Base-by-base conservation (phyloP, 2,113 vertebrate species). In the Cricetomys ansorgei region DNA sequence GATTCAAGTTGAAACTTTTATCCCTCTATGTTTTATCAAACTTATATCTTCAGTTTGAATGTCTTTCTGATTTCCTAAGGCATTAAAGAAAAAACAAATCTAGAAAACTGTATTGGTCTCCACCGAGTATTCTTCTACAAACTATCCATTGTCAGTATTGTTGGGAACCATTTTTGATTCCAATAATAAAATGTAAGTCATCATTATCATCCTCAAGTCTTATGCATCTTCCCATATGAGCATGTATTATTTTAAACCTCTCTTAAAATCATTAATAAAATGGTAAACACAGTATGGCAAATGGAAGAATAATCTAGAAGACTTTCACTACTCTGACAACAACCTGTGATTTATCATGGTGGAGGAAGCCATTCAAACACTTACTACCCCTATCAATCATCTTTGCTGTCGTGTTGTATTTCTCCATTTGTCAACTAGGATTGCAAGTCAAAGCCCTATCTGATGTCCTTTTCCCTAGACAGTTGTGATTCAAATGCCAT, bases 191-290 rank as follows among this genome's bases (percentile, higher is more conserved):
- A 59, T 48, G 73, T 67, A 77, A 79, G 31, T 8, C 62, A 19
- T 9, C 23, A n/a, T 31, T 48, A 10, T 29, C 37, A 50, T 76
- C 80, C 37, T 89, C 16, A 67, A 13, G 57, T 91, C 95, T 85
- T 83, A 84, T 19, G 13, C 34, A 45, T 50, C 19, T 90, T 55
- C 65, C 34, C 34, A 45, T 53, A 50, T 43, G 15, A 84, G 59
- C 7, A 37, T 59, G 8, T 40, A 53, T 75, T 57, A 62, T 91
- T 92, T n/a, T 95, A 11, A 67, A 69, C 0, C 1, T 75, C 19
- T 34, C 59, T 73, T 83, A 75, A 79, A 87, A 45, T 50, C 43
- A 91, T 73, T 90, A 69, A 91, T 72, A 86, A 88, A 86, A 53
- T 67, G 19, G 13, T 77, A 73, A 90, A 65, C 5, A 53, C 7